Evolutionary conservation across 2,888 invertebrate genomes (phyloP), one percentile per base, ranked within the genome.

Genomic region (Chalcis sispes): DNA sequence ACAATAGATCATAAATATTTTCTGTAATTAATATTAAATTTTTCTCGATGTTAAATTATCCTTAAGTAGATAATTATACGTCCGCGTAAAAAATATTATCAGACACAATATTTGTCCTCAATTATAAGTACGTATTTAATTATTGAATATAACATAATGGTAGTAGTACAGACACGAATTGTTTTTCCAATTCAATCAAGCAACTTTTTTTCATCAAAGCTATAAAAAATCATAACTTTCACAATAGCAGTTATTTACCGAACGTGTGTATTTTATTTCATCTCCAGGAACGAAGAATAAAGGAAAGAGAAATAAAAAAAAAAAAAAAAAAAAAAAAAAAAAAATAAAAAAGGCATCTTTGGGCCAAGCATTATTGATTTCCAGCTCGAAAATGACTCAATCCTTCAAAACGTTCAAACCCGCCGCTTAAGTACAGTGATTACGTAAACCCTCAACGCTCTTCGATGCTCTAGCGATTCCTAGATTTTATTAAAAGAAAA

Each of bases 401-500:
- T 67, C 67, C 32, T 40, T 48, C 23, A 48, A 54, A 67, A 36
- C 25, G 50, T 36, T 18, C 32, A 27, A 13, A 5, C 5, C n/a
- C 25, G 2, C 23, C n/a, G 25, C 0, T 32, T 48, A 58, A 73
- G 52, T 46, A 50, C 72, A 59, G 72, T 67, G 67, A 72, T 76
- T 76, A 72, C 48, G 56, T 29, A 59, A 46, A 69, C 3, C 18
- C 52, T 18, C 58, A 58, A 25, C 65, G 67, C n/a, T n/a, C n/a
- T n/a, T n/a, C n/a, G n/a, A n/a, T n/a, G n/a, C n/a, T n/a, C 36
- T 50, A 36, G 54, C 59, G 72, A 80, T 78, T 76, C 75, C 27
- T 50, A 72, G 50, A 70, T 75, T 76, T 79, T 73, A 72, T 70
- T 66, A 29, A 50, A 77, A 58, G 66, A 58, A 65, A 56, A 79